Evolutionary conservation across 2,888 invertebrate genomes (phyloP).

Genomic region (Cheiracanthium punctorium): DNA sequence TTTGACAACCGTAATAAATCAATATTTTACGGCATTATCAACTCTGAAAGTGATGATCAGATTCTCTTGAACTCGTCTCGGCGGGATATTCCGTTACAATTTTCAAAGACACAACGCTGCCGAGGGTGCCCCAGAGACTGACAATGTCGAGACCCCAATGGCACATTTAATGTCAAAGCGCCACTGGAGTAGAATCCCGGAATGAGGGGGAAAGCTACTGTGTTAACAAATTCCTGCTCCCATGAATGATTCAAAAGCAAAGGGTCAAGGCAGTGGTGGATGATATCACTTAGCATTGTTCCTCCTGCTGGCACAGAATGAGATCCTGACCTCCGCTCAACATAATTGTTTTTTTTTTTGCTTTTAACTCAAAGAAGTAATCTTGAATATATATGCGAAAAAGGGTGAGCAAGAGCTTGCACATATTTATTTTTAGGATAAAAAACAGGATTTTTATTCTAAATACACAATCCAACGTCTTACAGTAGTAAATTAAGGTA

Average conservation of each 20-base stretch:
- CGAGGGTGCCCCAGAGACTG: neutral
- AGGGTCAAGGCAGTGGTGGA: neutral
- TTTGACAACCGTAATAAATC: neutral
- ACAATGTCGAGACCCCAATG: neutral
- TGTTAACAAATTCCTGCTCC: neutral
- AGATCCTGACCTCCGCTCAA: neutral
- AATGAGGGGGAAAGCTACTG: neutral
- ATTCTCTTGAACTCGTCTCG: neutral
- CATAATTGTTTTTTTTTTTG: too few relatives aligned
- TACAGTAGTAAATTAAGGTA: too few relatives aligned
- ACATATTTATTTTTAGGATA: too few relatives aligned
- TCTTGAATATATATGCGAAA: too few relatives aligned
- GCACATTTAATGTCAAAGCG: neutral
- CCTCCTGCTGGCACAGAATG: neutral
- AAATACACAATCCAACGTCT: too few relatives aligned
- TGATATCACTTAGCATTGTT: neutral
- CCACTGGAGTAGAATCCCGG: neutral
- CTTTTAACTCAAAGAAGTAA: too few relatives aligned
- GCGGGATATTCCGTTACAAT: neutral
- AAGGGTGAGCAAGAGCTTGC: too few relatives aligned
- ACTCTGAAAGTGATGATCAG: neutral
- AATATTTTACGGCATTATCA: neutral
- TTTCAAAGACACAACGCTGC: neutral
- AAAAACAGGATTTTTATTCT: too few relatives aligned
- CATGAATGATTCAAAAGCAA: conserved; percentile 10